Percentiles rank a stretch among this genome's conserved stretches.
Evolutionary conservation across 2,113 vertebrate genomes (phyloP).

Genomic region (Platycercus adscitus): DNA sequence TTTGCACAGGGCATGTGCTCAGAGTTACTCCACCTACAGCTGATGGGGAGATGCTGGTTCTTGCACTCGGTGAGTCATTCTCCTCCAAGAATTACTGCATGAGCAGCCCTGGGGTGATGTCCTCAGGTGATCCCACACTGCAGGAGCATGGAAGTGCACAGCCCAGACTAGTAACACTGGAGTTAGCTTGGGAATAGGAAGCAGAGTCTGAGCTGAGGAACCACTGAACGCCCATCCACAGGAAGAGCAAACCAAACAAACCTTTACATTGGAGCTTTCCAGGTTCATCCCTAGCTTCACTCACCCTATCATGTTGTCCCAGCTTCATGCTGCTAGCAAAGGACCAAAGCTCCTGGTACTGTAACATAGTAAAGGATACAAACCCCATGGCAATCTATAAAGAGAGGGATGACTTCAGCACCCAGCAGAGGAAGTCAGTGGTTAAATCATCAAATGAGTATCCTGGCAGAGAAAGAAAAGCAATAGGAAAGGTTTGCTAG

Average conservation of each 20-base stretch:
- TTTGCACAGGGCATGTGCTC: background rate
- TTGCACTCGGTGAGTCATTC: background rate
- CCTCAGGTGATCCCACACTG: background rate
- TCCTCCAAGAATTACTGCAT: background rate
- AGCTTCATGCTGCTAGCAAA: background rate
- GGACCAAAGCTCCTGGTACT: background rate
- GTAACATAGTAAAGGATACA: background rate
- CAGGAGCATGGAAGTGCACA: background rate
- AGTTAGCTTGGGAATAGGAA: background rate
- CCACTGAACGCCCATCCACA: background rate
- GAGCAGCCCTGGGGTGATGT: background rate
- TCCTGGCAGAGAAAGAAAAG: background rate
- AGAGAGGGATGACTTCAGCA: background rate
- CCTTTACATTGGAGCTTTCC: background rate
- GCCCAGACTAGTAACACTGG: background rate
- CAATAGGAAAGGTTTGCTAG: background rate
- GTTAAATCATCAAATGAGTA: background rate
- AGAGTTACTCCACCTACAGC: background rate
- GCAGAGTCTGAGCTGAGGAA: background rate
- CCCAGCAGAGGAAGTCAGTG: background rate
- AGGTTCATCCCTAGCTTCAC: background rate
- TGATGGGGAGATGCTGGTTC: background rate
- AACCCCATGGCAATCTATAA: background rate
- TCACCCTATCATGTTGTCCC: accelerated
- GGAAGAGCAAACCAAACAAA: background rate